Percentiles rank a stretch among this genome's conserved stretches.
Evolutionary conservation across 2,888 invertebrate genomes (phyloP).

Genomic region (Ametastegia equiseti): DNA sequence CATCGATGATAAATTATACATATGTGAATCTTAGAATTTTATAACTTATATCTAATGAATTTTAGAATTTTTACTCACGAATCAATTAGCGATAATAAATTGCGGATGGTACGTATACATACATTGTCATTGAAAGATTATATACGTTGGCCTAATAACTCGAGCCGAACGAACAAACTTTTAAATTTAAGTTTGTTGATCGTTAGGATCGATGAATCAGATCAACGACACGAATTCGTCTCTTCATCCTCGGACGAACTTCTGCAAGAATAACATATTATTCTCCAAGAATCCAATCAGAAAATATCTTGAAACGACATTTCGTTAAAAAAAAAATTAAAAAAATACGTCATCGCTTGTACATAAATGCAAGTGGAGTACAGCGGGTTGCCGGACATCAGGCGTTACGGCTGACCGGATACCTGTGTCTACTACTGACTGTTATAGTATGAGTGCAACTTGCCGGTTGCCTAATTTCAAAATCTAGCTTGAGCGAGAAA

Average conservation of each 20-base stretch:
- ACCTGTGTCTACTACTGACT: neutral
- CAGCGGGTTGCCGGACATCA: neutral
- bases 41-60: too few species aligned
- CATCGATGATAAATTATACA: too few species aligned
- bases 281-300: neutral
- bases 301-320: neutral
- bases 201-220: conserved; percentile 74
- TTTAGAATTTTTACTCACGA: neutral
- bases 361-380: neutral
- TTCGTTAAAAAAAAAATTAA: neutral
- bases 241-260: neutral
- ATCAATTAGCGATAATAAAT: neutral
- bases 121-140: neutral
- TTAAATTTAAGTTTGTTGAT: conserved; percentile 73
- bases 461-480: neutral
- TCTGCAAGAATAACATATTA: neutral
- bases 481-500: too few species aligned
- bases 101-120: too few species aligned
- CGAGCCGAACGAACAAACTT: conserved; percentile 76
- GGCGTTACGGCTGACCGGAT: neutral
- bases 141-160: conserved; percentile 68
- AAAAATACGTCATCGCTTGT: neutral
- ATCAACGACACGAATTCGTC: conserved; percentile 49
- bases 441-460: too few species aligned
- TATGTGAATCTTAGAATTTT: too few species aligned